Evolutionary conservation across 1,140 invertebrate species (phyloP), one percentile per base, ranked within the genome.

Genomic region (Aricia agestis): DNA sequence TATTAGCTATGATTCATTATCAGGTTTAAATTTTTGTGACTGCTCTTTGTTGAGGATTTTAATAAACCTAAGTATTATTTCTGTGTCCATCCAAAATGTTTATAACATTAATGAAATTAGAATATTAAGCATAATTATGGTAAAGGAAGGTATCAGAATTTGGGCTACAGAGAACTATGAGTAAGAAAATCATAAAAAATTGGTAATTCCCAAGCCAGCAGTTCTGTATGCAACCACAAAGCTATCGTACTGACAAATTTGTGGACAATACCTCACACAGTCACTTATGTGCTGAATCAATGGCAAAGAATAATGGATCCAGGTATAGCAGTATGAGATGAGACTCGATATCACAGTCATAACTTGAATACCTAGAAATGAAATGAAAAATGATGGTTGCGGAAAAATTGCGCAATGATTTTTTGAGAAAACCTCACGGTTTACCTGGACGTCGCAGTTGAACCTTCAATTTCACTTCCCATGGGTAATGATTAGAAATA

Each of bases 391-490:
- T 19, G 9, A 19, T 25, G 59, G 9, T 19, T 63, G 59, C 18
- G 45, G 15, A 61, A 18, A 66, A 69, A 77, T 76, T 76, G 75
- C 71, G 73, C 75, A 76, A 76, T 76, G 57, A 69, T 67, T 69
- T 65, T n/a, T 59, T 10, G 31, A 31, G 57, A 69, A 65, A 10
- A 17, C 36, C 25, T 2, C 31, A 17, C 31, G 52, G 25, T 17
- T 66, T 82, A 90, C 87, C 87, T 87, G 86, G 86, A 79, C 79
- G 78, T 77, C 70, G 80, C 74, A n/a, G 79, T 76, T 67, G 79
- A 76, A 66, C 83, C 68, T 70, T 84, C 83, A 74, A 87, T 73
- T 85, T 88, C 83, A 85, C 85, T 88, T 82, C 82, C 87, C 87
- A 90, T 90, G 83, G 86, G 85, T 75, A 66, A 76, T 67, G 52